Base-by-base conservation (phyloP, 2,888 invertebrate genomes). In the Euplexia lucipara region DNA sequence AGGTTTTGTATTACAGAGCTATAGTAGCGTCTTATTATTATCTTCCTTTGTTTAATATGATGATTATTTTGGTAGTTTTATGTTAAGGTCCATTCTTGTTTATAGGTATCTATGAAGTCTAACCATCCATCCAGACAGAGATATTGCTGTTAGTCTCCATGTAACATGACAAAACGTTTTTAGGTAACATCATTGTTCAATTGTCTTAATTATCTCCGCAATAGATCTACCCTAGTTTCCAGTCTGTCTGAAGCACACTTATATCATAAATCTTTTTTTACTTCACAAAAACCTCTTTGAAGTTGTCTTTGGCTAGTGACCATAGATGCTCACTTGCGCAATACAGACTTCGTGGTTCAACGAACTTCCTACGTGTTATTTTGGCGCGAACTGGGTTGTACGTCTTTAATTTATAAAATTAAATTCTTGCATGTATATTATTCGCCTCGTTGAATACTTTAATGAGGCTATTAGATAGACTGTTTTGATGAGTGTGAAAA, bases 351-450 rank as follows among this genome's bases (percentile, higher is more conserved):
- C 44, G 20, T 57, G 59, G 79, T 79, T 80, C 77, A 78, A 74
- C 53, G 72, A 72, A 82, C 79, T 83, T 78, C 74, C 62, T 78
- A 53, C 35, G 49, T 65, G 58, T 37, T 60, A 64, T 70, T 77
- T 65, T 60, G 22, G 61, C 65, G 60, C 54, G 16, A 53, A 69
- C 41, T 73, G 34, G 54, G 45, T 63, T 67, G 39, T 42, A 48
- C 49, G 62, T 68, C 16, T 76, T 66, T 58, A 60, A 63, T 56
- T 66, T 61, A 32, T 62, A 45, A 53, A 69, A 62, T 54, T 49
- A 57, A 45, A 48, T 42, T 56, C 51, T 49, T 62, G 18, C 47
- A 58, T 58, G 20, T 35, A n/a, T 39, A 56, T 56, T 64, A 41
- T 12, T 44, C 30, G 75, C 39, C n/a, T 61, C 57, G 72, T 57